phyloP scores from a whole-genome alignment of 2,797 vertebrate genomes.

The Bryconaethiops microstoma region DNA sequence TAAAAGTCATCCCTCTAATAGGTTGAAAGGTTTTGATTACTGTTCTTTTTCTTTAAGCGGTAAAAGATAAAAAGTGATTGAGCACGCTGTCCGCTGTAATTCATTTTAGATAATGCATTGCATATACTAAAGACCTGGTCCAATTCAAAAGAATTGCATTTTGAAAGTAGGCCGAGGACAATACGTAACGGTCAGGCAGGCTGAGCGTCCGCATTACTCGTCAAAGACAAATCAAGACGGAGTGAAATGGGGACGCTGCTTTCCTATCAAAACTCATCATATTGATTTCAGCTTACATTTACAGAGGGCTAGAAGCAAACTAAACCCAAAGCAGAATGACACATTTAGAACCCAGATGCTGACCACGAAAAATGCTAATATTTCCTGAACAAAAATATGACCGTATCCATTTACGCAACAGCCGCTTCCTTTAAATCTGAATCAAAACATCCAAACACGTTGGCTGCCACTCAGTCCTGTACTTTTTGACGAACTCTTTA shows the following conservation, averaged over 20 bases:
- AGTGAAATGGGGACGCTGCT: constrained; percentile 46
- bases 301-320: constrained; percentile 11
- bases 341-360: not conserved
- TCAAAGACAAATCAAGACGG: constrained; percentile 66
- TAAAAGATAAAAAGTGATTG: constrained; percentile 99
- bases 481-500: constrained; percentile 60
- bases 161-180: constrained; percentile 89
- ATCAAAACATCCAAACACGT: constrained; percentile 58
- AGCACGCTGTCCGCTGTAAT: constrained; percentile 96
- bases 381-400: constrained; percentile 2
- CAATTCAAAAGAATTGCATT: constrained; percentile 93
- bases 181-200: constrained; percentile 72
- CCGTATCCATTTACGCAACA: constrained; percentile 46
- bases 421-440: constrained; percentile 41
- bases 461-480: constrained; percentile 54
- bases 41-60: constrained; percentile 97
- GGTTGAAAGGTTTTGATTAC: constrained; percentile 99
- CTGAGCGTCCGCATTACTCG: constrained; percentile 59
- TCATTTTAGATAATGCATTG: constrained; percentile 97
- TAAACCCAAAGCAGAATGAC: constrained; percentile 15
- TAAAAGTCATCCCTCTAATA: constrained; percentile 99
- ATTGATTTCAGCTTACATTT: constrained; percentile 50
- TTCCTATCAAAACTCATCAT: constrained; percentile 48
- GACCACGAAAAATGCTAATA: not conserved
- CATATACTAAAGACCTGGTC: constrained; percentile 95